Conservation (phyloP, 23 tunicate genomes). For the Clavelina lepadiformis region DNA sequence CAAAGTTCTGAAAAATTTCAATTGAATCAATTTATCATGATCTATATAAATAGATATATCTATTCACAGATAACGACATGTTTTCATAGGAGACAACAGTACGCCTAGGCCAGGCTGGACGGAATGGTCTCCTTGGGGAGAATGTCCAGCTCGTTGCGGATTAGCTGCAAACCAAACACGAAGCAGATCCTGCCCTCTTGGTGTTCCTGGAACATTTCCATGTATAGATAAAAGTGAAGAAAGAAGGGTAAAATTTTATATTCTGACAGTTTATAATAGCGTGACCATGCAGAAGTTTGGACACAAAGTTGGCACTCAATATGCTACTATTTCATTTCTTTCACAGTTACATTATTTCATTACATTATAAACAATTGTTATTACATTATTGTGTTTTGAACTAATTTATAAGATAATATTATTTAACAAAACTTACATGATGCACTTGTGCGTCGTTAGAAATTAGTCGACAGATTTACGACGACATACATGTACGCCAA, state of each 20-base stretch:
- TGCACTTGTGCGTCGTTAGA: too few species aligned
- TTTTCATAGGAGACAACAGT: too few species aligned
- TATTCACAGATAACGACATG: too few species aligned
- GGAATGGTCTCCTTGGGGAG: constrained; percentile 66
- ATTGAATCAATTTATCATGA: too few species aligned
- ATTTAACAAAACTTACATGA: too few species aligned
- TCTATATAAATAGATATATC: too few species aligned
- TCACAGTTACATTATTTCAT: not conserved
- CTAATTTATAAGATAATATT: not conserved
- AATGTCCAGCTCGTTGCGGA: constrained; percentile 64
- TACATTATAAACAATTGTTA: not conserved
- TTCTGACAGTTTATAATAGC: not conserved
- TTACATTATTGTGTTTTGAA: not conserved
- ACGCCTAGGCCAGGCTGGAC: constrained; percentile 52
- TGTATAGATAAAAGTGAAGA: constrained; percentile 38
- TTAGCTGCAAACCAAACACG: constrained; percentile 30
- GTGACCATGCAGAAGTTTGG: too few species aligned
- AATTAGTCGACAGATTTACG: too few species aligned
- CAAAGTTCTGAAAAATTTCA: constrained; percentile 25
- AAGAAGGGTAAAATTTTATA: constrained; percentile 20
- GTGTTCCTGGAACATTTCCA: constrained; percentile 24
- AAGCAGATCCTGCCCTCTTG: constrained; percentile 52
- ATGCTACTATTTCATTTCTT: not conserved
- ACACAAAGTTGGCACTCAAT: too few species aligned
- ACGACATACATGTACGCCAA: too few species aligned